A percentile compares a stretch with the other conserved stretches of the same genome.
Evolutionary conservation across 2,888 invertebrate species (phyloP).

Genomic region (Apoda limacodes): DNA sequence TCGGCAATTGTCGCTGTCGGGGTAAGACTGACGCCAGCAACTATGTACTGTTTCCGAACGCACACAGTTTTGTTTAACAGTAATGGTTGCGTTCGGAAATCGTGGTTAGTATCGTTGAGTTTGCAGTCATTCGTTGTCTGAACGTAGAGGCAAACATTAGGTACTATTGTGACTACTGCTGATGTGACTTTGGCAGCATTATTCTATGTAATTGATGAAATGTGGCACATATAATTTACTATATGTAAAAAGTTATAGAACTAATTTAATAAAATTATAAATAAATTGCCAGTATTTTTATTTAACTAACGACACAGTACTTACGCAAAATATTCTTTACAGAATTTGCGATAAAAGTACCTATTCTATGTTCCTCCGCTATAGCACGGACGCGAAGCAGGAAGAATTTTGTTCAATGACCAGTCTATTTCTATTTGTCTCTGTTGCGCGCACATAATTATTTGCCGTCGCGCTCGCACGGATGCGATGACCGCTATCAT

Average conservation of each 20-base stretch:
- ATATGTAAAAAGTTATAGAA: conserved; percentile 68
- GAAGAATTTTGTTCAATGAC: too few species aligned
- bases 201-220: conserved; percentile 60
- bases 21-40: background rate
- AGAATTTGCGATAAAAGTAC: too few species aligned
- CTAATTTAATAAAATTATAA: conserved; percentile 70
- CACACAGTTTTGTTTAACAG: too few species aligned
- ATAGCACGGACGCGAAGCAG: too few species aligned
- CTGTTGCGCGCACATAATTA: too few species aligned
- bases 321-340: too few species aligned
- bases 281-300: conserved; percentile 29
- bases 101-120: conserved; percentile 10
- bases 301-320: background rate
- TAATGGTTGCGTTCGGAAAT: conserved; percentile 2
- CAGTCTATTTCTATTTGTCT: too few species aligned
- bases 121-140: conserved; percentile 37
- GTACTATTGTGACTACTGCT: conserved; percentile 54
- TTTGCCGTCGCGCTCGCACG: too few species aligned
- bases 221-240: conserved; percentile 63
- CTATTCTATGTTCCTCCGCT: too few species aligned
- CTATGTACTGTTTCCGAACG: conserved; percentile 10
- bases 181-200: conserved; percentile 52
- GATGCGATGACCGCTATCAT: too few species aligned
- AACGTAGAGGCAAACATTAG: conserved; percentile 60
- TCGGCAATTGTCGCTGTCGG: conserved; percentile 21